Percentiles rank a stretch among this genome's conserved stretches.
These are phyloP conservation scores for Lepeophtheirus nordmannii DNA, from an alignment of 2,888 invertebrate species.

Conservation along the genomic window DNA sequence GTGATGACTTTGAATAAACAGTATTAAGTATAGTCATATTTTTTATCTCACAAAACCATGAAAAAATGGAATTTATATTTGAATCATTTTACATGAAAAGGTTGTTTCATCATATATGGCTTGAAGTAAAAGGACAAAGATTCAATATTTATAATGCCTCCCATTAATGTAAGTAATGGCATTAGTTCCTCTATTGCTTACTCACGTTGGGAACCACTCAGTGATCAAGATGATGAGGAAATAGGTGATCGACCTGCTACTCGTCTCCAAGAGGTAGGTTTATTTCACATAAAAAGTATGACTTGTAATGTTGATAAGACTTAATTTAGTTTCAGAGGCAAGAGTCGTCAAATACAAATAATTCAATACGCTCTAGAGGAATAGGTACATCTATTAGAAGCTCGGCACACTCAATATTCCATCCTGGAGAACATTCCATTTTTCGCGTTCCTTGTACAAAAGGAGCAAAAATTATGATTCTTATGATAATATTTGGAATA, in stretches of 20 bases:
- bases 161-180: neutral
- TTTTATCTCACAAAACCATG: too few relatives aligned
- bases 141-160: neutral
- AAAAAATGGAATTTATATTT: too few relatives aligned
- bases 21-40: too few relatives aligned
- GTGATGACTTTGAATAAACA: too few relatives aligned
- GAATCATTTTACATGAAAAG: too few relatives aligned
- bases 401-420: neutral
- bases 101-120: too few relatives aligned
- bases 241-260: neutral
- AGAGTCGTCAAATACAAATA: neutral
- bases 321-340: neutral
- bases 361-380: neutral
- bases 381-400: neutral
- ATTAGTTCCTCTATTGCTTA: neutral
- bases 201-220: neutral
- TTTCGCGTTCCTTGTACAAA: neutral
- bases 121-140: too few relatives aligned
- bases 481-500: slow-evolving; percentile 7
- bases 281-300: neutral
- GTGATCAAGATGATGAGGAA: neutral
- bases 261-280: slow-evolving; percentile 3
- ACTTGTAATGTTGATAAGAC: neutral
- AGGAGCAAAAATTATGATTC: slow-evolving; percentile 2
- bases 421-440: neutral